Conservation (phyloP, 2,888 invertebrate species). For the Sminthurinus aureus region DNA sequence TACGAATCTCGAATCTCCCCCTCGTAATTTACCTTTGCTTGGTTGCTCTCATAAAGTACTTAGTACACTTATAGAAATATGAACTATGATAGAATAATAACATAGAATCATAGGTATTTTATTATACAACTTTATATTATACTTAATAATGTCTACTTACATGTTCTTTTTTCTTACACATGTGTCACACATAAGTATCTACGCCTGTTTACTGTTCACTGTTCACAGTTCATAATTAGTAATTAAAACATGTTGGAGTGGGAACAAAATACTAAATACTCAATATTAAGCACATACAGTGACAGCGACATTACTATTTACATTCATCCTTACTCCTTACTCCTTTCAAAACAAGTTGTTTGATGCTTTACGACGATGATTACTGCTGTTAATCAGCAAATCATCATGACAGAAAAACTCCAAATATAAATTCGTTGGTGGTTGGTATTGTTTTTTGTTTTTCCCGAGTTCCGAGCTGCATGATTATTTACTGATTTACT, state of each 20-base stretch:
- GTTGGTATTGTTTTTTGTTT: no score
- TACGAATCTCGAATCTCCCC: background rate
- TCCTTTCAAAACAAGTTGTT: background rate
- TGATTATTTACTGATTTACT: no score
- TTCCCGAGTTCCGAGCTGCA: no score
- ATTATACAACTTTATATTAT: no score
- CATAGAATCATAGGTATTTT: no score
- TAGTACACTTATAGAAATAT: no score
- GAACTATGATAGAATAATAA: no score
- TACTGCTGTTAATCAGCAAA: constrained; percentile 1
- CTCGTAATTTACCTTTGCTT: background rate
- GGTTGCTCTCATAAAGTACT: background rate
- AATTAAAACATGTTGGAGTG: constrained; percentile 6
- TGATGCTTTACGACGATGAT: background rate
- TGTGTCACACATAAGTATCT: background rate
- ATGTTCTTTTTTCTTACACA: background rate
- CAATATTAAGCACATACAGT: no score
- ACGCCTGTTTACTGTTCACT: background rate
- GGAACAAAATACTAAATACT: background rate
- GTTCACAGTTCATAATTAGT: background rate
- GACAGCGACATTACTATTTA: no score
- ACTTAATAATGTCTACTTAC: no score
- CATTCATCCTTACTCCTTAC: no score
- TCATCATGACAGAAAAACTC: background rate
- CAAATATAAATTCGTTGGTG: background rate